Conservation (phyloP, 2,113 vertebrate genomes). For the Formicarius rufipectus region DNA sequence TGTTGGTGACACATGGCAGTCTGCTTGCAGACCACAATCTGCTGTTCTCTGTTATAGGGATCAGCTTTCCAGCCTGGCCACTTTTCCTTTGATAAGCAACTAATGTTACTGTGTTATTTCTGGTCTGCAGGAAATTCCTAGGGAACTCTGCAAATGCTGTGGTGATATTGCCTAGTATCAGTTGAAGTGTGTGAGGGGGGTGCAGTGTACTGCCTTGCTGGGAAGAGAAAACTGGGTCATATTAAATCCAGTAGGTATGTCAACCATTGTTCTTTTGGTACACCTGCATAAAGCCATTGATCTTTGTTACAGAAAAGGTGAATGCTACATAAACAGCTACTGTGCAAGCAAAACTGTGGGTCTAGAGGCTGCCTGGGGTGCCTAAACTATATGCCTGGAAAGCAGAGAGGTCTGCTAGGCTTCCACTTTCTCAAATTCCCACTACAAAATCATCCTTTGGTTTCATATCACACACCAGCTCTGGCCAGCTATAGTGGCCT, state of each 20-base stretch:
- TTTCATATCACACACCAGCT: not conserved
- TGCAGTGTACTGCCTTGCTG: not conserved
- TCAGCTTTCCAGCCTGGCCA: rapidly evolving
- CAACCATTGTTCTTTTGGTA: not conserved
- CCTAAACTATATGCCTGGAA: not conserved
- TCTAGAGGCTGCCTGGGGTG: not conserved
- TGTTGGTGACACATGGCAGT: not conserved
- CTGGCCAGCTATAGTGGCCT: not conserved
- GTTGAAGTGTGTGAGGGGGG: not conserved
- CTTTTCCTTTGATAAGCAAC: slow-evolving; percentile 22
- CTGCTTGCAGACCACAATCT: not conserved
- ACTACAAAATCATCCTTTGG: not conserved
- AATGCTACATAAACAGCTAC: not conserved
- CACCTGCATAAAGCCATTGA: not conserved
- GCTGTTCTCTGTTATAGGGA: not conserved
- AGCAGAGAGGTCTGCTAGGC: not conserved
- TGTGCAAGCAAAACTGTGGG: not conserved
- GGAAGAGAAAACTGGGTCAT: not conserved
- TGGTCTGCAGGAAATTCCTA: slow-evolving; percentile 22
- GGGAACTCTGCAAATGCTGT: not conserved
- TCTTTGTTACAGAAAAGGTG: not conserved
- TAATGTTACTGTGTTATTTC: not conserved
- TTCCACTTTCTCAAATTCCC: not conserved
- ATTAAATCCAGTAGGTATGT: not conserved
- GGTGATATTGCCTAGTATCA: not conserved